Base-by-base conservation (phyloP, 1,140 invertebrate species). In the Rhopalosiphum padi region DNA sequence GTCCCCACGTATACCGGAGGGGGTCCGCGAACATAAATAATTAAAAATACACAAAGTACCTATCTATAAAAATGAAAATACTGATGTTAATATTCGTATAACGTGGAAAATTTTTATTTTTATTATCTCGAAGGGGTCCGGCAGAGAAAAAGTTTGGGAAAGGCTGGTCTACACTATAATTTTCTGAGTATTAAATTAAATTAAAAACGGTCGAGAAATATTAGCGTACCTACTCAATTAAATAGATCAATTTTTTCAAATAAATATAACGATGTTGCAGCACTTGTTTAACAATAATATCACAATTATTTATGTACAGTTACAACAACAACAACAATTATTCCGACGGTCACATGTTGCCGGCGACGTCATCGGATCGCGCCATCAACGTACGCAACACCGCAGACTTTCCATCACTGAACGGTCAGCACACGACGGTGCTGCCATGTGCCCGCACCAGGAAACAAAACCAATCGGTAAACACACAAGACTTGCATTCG, bases 401-500 rank as follows among this genome's bases (percentile, higher is more conserved):
- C 6, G n/a, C 53, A 46, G 92, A 93, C 7, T 93, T 89, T 21
- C 92, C 92, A 23, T 93, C 92, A 11, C 30, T 90, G 9, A 82
- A 90, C 43, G 88, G 86, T n/a, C 93, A 93, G 37, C 48, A 37
- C n/a, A 48, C 93, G 4, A 48, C 48, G 0, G 93, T 85, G 11
- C 48, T 77, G 8, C 88, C 93, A 9, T 94, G 90, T 53, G 91
- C 91, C 41, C 68, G 91, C 37, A 93, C 48, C 30, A 93, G 82
- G 55, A 93, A 93, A 86, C 82, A 55, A 86, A 93, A 93, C 25
- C 82, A 93, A 25, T 68, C 77, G 4, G 91, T 93, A 0, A 93
- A 93, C 22, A 93, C 91, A 30, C 77, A 18, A 93, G 91, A 93
- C 55, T 83, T 93, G 9, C 85, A 86, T 23, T 93, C 82, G 0